A percentile compares a stretch with the other conserved stretches of the same genome.
These are phyloP conservation scores for Branchellion lobata DNA, from an alignment of 2,888 invertebrate genomes.

Conservation along the genomic window DNA sequence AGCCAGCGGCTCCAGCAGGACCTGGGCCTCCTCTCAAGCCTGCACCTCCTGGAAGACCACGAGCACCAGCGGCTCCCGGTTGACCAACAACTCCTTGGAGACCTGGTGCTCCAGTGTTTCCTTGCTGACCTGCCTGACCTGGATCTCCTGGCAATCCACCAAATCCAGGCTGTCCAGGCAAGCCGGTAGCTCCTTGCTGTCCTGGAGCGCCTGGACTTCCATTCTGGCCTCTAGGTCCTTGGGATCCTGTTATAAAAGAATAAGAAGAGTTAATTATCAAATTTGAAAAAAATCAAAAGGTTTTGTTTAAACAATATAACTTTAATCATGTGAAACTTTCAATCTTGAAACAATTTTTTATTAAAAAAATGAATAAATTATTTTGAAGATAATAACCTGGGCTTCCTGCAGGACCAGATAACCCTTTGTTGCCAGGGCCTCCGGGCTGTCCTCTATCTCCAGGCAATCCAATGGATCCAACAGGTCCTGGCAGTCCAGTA, in stretches of 20 bases:
- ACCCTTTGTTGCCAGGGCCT: conserved; percentile 35
- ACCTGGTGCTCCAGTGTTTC: conserved; percentile 45
- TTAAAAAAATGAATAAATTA: neutral
- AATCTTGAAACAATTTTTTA: neutral
- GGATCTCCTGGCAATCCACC: conserved; percentile 30
- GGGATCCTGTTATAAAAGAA: neutral
- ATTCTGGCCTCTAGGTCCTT: conserved; percentile 26
- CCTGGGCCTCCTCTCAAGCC: conserved; percentile 29
- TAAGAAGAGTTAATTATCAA: neutral
- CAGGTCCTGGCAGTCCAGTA: conserved; percentile 28
- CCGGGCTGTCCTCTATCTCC: conserved; percentile 37
- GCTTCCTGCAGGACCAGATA: conserved; percentile 42
- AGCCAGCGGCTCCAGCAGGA: conserved; percentile 21
- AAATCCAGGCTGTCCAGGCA: conserved; percentile 32
- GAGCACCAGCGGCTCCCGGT: conserved; percentile 32
- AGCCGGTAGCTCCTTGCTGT: conserved; percentile 27
- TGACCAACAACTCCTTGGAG: conserved; percentile 40
- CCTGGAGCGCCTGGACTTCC: neutral
- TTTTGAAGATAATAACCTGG: conserved; percentile 24
- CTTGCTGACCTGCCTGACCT: conserved; percentile 27
- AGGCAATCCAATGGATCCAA: conserved; percentile 60
- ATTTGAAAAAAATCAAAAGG: neutral
- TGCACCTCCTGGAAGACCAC: conserved; percentile 22
- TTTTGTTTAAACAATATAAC: neutral
- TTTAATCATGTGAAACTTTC: neutral